phyloP scores from a whole-genome alignment of 2,888 invertebrate genomes.

The Stenoptilia bipunctidactyla region DNA sequence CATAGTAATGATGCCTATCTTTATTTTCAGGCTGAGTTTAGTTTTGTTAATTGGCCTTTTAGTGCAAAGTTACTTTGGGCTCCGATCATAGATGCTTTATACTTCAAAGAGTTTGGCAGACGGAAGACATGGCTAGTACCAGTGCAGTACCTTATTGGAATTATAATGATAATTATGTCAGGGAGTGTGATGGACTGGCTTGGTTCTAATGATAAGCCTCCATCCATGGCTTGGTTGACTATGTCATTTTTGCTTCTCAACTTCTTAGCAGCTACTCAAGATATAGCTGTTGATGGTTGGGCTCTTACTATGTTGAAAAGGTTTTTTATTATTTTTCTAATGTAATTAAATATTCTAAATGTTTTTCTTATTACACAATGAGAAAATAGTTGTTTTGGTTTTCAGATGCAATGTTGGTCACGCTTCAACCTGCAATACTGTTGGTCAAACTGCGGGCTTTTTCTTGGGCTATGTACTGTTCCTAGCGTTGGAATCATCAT shows the following conservation, averaged over 20 bases:
- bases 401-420: constrained; percentile 93
- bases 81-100: constrained; percentile 96
- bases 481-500: constrained; percentile 93
- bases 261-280: constrained; percentile 98
- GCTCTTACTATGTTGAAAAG: constrained; percentile 98
- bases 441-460: constrained; percentile 98
- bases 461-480: constrained; percentile 97
- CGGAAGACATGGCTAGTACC: constrained; percentile 97
- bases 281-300: constrained; percentile 99
- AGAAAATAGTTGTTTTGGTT: constrained; percentile 15
- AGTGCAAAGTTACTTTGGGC: constrained; percentile 97
- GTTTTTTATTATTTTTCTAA: constrained; percentile 35
- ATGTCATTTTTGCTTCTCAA: constrained; percentile 90
- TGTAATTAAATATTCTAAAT: too few relatives aligned
- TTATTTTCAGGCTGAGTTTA: constrained; percentile 83
- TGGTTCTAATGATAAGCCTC: constrained; percentile 72
- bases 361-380: background rate
- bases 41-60: constrained; percentile 94
- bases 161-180: constrained; percentile 91
- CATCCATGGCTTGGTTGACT: constrained; percentile 85
- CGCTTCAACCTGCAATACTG: constrained; percentile 98
- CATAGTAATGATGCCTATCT: constrained; percentile 2
- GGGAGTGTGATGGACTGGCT: constrained; percentile 81
- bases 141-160: constrained; percentile 90
- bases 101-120: constrained; percentile 85